Conservation (phyloP, 2,888 invertebrate genomes). For the Drosophila macrothrix region DNA sequence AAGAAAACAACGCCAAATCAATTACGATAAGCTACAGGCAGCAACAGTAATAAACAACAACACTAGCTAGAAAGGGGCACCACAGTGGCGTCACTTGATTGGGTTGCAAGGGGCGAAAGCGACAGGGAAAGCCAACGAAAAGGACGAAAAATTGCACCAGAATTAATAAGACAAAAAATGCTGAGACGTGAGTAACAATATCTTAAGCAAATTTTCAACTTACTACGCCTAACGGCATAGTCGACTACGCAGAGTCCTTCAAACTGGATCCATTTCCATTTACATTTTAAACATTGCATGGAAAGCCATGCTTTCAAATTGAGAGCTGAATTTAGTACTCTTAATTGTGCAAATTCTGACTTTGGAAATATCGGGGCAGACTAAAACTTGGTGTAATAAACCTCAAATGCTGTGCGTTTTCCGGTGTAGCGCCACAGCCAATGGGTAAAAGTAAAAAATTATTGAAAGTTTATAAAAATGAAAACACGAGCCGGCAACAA, state of each 20-base stretch:
- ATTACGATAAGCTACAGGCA: slow-evolving; percentile 75
- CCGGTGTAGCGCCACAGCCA: slow-evolving; percentile 42
- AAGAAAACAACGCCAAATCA: slow-evolving; percentile 65
- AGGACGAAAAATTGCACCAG: slow-evolving; percentile 76
- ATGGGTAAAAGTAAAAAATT: slow-evolving; percentile 63
- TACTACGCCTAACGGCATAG: background rate
- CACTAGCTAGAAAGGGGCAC: slow-evolving; percentile 15
- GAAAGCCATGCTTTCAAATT: background rate
- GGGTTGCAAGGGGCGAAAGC: slow-evolving; percentile 10
- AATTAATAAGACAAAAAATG: slow-evolving; percentile 67
- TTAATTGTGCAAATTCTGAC: background rate
- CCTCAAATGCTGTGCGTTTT: slow-evolving; percentile 10
- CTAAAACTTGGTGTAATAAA: background rate
- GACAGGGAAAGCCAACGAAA: slow-evolving; percentile 43
- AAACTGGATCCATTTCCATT: too few relatives aligned
- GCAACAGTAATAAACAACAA: slow-evolving; percentile 57
- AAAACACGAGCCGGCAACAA: slow-evolving; percentile 42
- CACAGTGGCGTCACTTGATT: slow-evolving; percentile 45
- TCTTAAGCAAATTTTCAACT: slow-evolving; percentile 40
- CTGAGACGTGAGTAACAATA: slow-evolving; percentile 52
- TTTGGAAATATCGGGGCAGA: background rate
- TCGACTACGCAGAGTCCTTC: background rate
- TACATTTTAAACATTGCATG: too few relatives aligned
- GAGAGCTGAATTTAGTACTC: background rate
- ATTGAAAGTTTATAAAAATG: slow-evolving; percentile 77